Conservation (phyloP, 2,113 vertebrate species). For the Rutilus rutilus region DNA sequence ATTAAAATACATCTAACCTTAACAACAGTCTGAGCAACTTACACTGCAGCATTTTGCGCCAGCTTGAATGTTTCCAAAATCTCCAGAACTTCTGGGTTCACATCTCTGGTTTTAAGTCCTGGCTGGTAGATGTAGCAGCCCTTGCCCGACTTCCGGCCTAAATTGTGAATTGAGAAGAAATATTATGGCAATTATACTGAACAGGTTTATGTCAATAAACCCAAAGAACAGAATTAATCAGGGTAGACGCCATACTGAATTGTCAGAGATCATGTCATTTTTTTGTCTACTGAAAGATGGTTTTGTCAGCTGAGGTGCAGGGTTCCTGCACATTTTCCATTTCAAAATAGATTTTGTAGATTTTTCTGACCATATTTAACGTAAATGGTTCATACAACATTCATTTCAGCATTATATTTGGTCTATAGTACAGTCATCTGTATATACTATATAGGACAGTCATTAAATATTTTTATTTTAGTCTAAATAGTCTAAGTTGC, state of each 20-base stretch:
- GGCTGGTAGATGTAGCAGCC: constrained; percentile 91
- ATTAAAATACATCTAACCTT: neutral
- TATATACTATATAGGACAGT: no score
- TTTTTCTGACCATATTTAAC: no score
- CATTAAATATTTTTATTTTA: no score
- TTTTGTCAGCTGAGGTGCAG: no score
- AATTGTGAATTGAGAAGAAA: neutral
- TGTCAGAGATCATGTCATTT: no score
- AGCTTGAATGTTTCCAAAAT: constrained; percentile 83
- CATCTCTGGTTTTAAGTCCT: constrained; percentile 80
- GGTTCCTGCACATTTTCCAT: no score
- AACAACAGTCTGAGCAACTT: constrained; percentile 63
- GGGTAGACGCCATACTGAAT: neutral
- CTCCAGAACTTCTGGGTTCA: constrained; percentile 84
- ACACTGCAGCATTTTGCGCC: constrained; percentile 84
- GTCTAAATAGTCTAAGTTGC: no score
- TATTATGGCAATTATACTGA: neutral
- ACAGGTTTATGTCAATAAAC: neutral
- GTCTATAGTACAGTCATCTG: no score
- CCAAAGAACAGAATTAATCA: neutral
- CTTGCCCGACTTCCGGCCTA: constrained; percentile 95
- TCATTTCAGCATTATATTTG: no score
- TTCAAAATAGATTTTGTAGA: no score
- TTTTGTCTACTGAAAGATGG: no score
- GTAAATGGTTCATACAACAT: no score